Evolutionary conservation across 2,888 invertebrate genomes (phyloP), one percentile per base, ranked within the genome.

Genomic region (Hyposoter didymator): DNA sequence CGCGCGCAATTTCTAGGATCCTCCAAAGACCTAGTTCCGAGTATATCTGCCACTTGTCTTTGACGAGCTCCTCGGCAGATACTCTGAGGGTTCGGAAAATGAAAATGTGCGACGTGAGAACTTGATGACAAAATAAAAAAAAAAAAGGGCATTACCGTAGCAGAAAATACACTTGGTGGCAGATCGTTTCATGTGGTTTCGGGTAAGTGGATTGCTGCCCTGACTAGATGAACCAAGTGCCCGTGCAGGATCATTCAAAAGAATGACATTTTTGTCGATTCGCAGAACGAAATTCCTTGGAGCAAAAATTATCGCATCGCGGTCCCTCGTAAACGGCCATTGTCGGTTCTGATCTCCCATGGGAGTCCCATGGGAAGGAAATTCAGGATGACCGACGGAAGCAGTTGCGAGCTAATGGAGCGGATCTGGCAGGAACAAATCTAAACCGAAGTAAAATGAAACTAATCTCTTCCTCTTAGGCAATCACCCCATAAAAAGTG

Each of bases 371-470:
- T n/a, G n/a, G n/a, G n/a, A 6, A 49, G 6, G 49, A n/a, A 49
- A 49, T 49, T 49, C n/a, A 6, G 49, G 49, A 6, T 4, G n/a
- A 49, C 0, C n/a, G n/a, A 49, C 6, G 17, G 5, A 49, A 49
- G n/a, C 39, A 62, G 45, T 47, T 39, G 28, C 35, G 69, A 70
- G 47, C 74, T 69, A 70, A 76, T 64, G 76, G 62, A 76, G 82
- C 76, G 70, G 32, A 82, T 76, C 70, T 64, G 52, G 64, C 19
- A 49, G 39, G 62, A 52, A 76, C 55, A 43, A 52, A 19, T 52
- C 75, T 62, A 62, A 47, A 32, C 69, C 62, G 62, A 70, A 59
- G 70, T 32, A 47, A 47, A 69, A 45, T 22, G 62, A 19, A 74
- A 55, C 14, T 39, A 66, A 22, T 7, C 45, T 45, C 14, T 2